phyloP scores from a whole-genome alignment of 2,113 vertebrate species.

The Sterrhoptilus dennistouni region DNA sequence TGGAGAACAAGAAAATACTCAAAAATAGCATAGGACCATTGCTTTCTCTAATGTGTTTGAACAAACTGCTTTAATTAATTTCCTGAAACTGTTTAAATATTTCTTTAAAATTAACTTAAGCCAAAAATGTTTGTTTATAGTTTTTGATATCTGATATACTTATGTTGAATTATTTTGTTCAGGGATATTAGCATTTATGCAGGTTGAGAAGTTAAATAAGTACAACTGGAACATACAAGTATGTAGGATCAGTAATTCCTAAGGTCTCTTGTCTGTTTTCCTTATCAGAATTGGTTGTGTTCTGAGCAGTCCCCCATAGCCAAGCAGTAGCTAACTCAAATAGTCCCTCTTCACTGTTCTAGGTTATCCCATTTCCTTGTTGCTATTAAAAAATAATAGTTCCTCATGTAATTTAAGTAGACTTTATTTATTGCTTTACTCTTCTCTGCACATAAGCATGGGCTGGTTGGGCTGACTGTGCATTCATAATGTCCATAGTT shows the following conservation, averaged over 20 bases:
- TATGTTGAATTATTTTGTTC: not conserved
- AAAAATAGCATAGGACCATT: not conserved
- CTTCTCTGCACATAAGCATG: fast-evolving
- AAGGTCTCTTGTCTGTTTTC: not conserved
- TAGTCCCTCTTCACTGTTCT: not conserved
- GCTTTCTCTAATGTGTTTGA: not conserved
- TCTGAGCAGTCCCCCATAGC: not conserved
- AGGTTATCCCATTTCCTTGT: not conserved
- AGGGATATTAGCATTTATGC: not conserved
- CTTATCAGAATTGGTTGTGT: not conserved
- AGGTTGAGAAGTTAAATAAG: not conserved
- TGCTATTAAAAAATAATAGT: not conserved
- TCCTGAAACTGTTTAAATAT: not conserved
- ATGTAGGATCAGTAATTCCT: not conserved
- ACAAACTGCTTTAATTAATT: not conserved
- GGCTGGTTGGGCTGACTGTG: not conserved
- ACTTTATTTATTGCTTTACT: not conserved
- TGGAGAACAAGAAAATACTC: not conserved
- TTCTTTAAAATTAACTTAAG: not conserved
- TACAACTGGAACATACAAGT: not conserved
- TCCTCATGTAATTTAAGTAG: not conserved
- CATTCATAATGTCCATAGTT: not conserved
- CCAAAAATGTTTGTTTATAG: not conserved
- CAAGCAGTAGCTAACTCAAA: not conserved
- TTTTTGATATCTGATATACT: not conserved